phyloP scores from a whole-genome alignment of 2,113 vertebrate species.

The Rhinoderma darwinii region DNA sequence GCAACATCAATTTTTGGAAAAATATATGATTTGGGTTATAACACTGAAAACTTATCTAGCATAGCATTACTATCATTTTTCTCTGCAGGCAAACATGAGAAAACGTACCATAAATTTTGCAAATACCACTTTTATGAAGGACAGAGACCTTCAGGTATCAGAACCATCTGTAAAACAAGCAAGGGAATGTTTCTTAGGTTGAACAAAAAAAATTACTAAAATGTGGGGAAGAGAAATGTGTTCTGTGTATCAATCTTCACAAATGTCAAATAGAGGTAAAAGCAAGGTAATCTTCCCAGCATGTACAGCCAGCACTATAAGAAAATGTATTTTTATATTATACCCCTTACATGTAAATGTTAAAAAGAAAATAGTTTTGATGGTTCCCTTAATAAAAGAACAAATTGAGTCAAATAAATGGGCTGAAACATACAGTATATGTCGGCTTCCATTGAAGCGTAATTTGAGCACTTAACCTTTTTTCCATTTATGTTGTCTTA shows the following conservation, averaged over 20 bases:
- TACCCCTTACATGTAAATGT: conserved; percentile 47
- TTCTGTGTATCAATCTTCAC: conserved; percentile 43
- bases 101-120: neutral
- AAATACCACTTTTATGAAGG: neutral
- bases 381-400: conserved; percentile 18
- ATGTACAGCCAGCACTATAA: neutral
- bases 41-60: conserved; percentile 26
- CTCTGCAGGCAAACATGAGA: conserved; percentile 34
- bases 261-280: conserved; percentile 40
- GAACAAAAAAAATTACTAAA: conserved; percentile 14
- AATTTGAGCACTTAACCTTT: conserved; percentile 36
- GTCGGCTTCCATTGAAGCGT: conserved; percentile 1
- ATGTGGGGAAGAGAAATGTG: neutral
- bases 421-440: conserved; percentile 33
- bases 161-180: conserved; percentile 28
- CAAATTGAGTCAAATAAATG: conserved; percentile 24
- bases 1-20: conserved; percentile 1
- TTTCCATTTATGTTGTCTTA: conserved; percentile 31
- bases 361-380: conserved; percentile 26
- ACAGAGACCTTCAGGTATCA: conserved; percentile 35
- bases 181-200: conserved; percentile 6
- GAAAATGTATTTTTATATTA: conserved; percentile 28
- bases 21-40: conserved; percentile 22
- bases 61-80: conserved; percentile 33
- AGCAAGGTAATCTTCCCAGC: conserved; percentile 38